These are phyloP conservation scores for Leiothrix lutea DNA, from an alignment of 2,113 vertebrate species.

Conservation along the genomic window DNA sequence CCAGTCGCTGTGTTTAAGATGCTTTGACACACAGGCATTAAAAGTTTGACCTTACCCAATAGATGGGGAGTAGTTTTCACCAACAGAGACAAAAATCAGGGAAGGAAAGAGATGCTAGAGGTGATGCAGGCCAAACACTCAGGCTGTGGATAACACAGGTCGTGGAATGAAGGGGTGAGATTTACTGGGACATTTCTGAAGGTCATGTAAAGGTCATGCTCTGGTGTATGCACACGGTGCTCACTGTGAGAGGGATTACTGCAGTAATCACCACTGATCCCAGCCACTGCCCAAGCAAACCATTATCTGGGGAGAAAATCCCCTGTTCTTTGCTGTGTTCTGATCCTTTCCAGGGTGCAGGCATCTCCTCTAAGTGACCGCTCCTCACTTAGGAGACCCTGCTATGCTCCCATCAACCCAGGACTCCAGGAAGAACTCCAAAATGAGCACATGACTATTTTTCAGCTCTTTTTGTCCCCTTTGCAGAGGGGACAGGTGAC, in stretches of 20 bases:
- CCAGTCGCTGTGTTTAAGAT: neutral
- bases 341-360: neutral
- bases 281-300: neutral
- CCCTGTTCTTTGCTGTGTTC: neutral
- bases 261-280: neutral
- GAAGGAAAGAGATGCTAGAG: neutral
- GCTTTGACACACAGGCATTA: neutral
- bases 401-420: neutral
- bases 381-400: neutral
- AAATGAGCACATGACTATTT: neutral
- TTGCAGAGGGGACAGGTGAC: neutral
- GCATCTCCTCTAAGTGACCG: neutral
- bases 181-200: neutral
- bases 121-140: neutral
- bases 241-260: neutral
- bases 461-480: neutral
- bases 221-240: neutral
- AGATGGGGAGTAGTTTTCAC: neutral
- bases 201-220: neutral
- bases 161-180: neutral
- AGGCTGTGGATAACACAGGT: neutral
- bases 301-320: neutral
- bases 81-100: neutral
- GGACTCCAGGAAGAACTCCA: neutral
- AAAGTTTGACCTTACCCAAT: neutral